Percentiles rank a stretch among this genome's conserved stretches.
Evolutionary conservation across 92 coral and sea anemone genomes (phyloP).

Genomic region (Palythoa caribaeorum): DNA sequence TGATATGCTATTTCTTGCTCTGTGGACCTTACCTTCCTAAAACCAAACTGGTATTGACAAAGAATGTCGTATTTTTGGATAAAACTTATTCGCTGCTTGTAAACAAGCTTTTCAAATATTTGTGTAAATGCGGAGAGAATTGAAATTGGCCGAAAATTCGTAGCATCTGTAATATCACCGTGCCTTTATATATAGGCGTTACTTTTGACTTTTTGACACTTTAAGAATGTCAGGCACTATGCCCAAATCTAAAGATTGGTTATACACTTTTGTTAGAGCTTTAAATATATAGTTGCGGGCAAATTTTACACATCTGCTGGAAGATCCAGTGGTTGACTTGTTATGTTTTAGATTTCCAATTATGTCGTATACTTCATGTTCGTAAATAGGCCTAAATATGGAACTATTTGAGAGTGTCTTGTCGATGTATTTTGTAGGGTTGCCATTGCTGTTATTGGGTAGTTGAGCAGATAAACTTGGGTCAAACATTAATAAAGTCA

Average conservation of each 20-base stretch:
- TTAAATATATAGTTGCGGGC: constrained; percentile 20
- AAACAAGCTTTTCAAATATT: not conserved
- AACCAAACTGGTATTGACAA: not conserved
- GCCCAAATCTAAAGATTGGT: constrained; percentile 31
- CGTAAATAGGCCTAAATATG: constrained; percentile 27
- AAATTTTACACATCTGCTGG: constrained; percentile 23
- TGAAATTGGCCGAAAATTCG: constrained; percentile 45
- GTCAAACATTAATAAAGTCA: constrained; percentile 41
- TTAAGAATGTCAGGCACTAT: constrained; percentile 28
- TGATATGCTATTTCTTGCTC: not conserved
- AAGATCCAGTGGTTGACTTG: constrained; percentile 26
- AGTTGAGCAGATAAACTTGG: constrained; percentile 47
- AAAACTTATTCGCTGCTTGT: not conserved
- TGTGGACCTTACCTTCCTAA: not conserved
- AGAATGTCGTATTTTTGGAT: not conserved
- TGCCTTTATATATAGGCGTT: constrained; percentile 30
- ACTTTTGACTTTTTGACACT: constrained; percentile 44
- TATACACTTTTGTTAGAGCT: constrained; percentile 16
- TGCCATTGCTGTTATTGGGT: constrained; percentile 34
- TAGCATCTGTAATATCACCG: constrained; percentile 33
- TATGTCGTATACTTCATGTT: constrained; percentile 22
- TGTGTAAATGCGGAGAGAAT: constrained; percentile 12
- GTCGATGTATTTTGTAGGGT: constrained; percentile 41
- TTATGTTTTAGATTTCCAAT: constrained; percentile 23
- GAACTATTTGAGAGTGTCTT: constrained; percentile 43